Percentiles rank a stretch among this genome's conserved stretches.
phyloP scores from a whole-genome alignment of 2,113 vertebrate genomes.

The Myodes glareolus region DNA sequence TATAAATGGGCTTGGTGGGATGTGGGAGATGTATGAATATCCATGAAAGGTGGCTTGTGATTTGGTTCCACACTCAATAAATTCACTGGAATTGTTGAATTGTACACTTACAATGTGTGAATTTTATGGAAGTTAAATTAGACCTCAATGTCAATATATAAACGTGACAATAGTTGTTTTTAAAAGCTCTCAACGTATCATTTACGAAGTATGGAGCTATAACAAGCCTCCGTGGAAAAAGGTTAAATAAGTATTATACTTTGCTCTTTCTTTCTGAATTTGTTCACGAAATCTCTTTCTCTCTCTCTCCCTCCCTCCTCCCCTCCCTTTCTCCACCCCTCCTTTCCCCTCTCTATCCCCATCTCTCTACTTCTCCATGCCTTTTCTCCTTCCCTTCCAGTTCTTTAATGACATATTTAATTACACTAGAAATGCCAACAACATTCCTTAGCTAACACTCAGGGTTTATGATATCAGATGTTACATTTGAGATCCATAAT shows the following conservation, averaged over 20 bases:
- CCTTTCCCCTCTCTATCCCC: no score
- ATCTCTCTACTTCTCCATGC: no score
- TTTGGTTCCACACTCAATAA: neutral
- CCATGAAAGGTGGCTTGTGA: neutral
- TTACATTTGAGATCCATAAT: neutral
- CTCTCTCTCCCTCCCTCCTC: neutral
- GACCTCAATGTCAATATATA: neutral
- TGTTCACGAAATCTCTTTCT: neutral
- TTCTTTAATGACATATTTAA: neutral
- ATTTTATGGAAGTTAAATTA: slow-evolving; percentile 20
- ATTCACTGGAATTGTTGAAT: neutral
- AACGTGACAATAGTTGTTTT: neutral
- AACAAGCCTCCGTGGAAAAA: neutral
- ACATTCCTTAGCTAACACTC: neutral
- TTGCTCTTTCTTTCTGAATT: neutral
- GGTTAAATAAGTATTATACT: neutral
- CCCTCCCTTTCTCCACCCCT: accelerated
- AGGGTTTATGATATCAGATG: neutral
- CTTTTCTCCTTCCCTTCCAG: neutral
- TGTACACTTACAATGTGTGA: neutral
- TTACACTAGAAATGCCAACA: slow-evolving; percentile 54
- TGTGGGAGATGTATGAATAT: neutral
- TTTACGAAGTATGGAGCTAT: neutral
- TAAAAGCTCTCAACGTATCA: neutral
- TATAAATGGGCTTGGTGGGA: neutral